Percentiles rank a stretch among this genome's conserved stretches.
Conservation (phyloP, 2,888 invertebrate species). For the Latheticus oryzae region DNA sequence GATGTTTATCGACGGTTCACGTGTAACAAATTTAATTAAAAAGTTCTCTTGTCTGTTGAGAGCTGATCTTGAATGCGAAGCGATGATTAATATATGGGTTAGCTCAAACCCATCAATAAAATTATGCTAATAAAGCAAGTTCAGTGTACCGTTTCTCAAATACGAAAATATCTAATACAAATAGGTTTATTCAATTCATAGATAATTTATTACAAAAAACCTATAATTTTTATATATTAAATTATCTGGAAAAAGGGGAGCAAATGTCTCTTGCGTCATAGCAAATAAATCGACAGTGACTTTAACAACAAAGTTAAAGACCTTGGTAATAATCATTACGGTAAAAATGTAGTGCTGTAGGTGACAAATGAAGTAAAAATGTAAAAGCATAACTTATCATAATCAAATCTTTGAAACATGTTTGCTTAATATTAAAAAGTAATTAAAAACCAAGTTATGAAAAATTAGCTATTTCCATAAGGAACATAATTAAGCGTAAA, state of each 20-base stretch:
- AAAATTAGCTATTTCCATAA: constrained; percentile 15
- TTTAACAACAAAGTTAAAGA: too few relatives aligned
- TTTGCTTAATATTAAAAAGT: constrained; percentile 11
- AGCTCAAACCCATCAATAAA: constrained; percentile 21
- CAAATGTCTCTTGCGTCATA: too few relatives aligned
- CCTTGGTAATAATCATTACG: constrained; percentile 7
- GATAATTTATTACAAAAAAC: constrained; percentile 17
- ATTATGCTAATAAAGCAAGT: constrained; percentile 33
- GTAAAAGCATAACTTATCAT: neutral
- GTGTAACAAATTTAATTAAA: neutral
- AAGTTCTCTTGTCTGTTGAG: constrained; percentile 3
- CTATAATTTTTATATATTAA: too few relatives aligned
- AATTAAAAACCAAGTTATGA: constrained; percentile 3
- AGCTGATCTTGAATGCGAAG: constrained; percentile 1
- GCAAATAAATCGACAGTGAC: too few relatives aligned
- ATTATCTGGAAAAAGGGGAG: too few relatives aligned
- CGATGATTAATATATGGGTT: constrained; percentile 10
- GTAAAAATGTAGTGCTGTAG: constrained; percentile 1
- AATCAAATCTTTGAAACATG: constrained; percentile 2
- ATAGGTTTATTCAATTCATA: constrained; percentile 33
- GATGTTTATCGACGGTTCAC: neutral
- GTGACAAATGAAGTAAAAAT: constrained; percentile 1
- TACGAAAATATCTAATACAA: constrained; percentile 11
- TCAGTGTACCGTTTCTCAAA: constrained; percentile 25
- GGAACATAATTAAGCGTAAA: too few relatives aligned